phyloP scores from a whole-genome alignment of 2,113 vertebrate species.

The Poeciliopsis retropinna region DNA sequence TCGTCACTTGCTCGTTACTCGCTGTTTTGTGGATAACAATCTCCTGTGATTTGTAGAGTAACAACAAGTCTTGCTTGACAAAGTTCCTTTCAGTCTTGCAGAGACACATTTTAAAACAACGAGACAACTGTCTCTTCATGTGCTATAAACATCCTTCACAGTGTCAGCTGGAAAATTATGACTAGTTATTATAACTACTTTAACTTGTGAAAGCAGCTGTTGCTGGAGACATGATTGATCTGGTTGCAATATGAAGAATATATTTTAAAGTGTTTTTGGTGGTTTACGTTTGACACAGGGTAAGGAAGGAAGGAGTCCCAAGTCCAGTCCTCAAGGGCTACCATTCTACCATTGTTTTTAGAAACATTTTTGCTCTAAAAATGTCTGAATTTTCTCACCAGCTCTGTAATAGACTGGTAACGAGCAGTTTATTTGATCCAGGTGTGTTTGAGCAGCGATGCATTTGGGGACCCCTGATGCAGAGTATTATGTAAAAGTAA shows the following conservation, averaged over 20 bases:
- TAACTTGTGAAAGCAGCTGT: constrained; percentile 43
- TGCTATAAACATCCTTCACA: constrained; percentile 7
- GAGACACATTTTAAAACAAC: constrained; percentile 34
- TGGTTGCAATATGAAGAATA: constrained; percentile 23
- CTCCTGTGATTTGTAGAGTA: constrained; percentile 15
- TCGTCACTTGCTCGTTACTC: constrained; percentile 4
- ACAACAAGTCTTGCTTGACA: constrained; percentile 30
- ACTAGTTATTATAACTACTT: constrained; percentile 21
- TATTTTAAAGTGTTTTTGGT: constrained; percentile 8
- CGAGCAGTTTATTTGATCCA: too few species aligned
- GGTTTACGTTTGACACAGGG: not conserved
- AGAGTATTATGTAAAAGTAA: not conserved
- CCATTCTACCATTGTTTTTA: too few species aligned
- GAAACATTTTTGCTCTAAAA: too few species aligned
- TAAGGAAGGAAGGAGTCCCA: not conserved
- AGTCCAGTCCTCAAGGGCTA: too few species aligned
- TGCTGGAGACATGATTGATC: constrained; percentile 47
- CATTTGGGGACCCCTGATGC: too few species aligned
- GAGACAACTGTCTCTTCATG: constrained; percentile 22
- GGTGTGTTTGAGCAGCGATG: too few species aligned
- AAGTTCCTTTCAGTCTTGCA: not conserved
- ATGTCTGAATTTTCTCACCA: too few species aligned
- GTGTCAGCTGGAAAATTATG: constrained; percentile 26
- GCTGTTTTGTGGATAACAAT: constrained; percentile 14
- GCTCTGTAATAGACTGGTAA: too few species aligned